Percentiles rank a stretch among this genome's conserved stretches.
These are phyloP conservation scores for Catharus fuscescens DNA, from an alignment of 2,113 vertebrate species.

Conservation along the genomic window DNA sequence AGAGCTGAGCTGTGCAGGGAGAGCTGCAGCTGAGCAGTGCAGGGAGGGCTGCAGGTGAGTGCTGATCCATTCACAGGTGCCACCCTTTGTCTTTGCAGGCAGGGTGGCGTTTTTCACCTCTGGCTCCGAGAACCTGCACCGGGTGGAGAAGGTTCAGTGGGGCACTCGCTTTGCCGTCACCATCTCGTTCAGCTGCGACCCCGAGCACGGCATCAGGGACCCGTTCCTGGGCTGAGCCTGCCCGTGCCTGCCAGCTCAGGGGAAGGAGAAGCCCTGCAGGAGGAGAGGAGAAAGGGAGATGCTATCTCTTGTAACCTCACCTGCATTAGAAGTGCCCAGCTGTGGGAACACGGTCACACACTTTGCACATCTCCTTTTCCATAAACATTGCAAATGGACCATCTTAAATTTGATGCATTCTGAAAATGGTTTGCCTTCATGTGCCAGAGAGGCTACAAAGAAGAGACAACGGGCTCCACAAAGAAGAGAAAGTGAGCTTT, in stretches of 20 bases:
- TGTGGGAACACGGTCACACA: neutral
- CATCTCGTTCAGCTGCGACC: conserved; percentile 95
- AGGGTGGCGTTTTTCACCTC: conserved; percentile 97
- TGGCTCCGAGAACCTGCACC: conserved; percentile 94
- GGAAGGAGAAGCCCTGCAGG: conserved; percentile 20
- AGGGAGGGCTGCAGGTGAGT: neutral
- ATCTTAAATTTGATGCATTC: neutral
- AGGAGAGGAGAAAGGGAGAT: neutral
- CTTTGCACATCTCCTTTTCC: neutral
- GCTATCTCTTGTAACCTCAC: neutral
- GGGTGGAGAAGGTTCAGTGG: conserved; percentile 92
- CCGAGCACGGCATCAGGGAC: conserved; percentile 83
- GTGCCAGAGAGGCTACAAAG: neutral
- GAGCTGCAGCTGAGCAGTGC: neutral
- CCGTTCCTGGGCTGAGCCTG: conserved; percentile 44
- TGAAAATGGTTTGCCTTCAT: neutral
- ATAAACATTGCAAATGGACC: neutral
- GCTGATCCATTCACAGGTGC: neutral
- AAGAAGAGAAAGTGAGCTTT: neutral
- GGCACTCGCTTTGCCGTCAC: conserved; percentile 95
- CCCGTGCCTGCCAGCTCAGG: neutral
- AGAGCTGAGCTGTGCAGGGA: too few relatives aligned
- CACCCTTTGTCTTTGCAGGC: conserved; percentile 73
- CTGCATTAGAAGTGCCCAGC: neutral
- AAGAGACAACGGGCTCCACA: neutral